Percentiles rank a stretch among this genome's conserved stretches.
phyloP scores from a whole-genome alignment of 2,888 invertebrate genomes.

The Candidula unifasciata region DNA sequence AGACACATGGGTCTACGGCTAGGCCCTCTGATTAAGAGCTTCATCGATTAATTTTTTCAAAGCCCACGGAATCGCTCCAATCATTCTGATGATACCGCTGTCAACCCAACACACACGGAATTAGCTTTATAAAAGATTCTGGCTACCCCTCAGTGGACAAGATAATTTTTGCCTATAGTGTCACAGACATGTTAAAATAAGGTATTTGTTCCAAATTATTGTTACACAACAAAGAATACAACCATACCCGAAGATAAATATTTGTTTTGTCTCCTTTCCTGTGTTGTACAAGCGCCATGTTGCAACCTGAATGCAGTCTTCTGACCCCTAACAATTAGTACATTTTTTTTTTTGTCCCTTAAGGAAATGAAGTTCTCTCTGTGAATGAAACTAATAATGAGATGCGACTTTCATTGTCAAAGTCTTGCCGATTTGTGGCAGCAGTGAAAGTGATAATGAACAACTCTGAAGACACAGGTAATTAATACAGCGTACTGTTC shows the following conservation, averaged over 20 bases:
- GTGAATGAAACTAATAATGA: background rate
- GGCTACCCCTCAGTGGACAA: background rate
- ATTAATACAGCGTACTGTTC: background rate
- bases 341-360: no score
- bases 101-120: constrained; percentile 24
- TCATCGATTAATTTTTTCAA: constrained; percentile 43
- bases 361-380: background rate
- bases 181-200: background rate
- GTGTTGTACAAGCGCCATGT: background rate
- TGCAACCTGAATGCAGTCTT: background rate
- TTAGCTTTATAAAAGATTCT: constrained; percentile 15
- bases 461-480: background rate
- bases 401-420: background rate
- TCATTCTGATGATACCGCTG: constrained; percentile 28
- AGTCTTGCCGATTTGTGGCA: background rate
- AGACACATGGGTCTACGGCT: constrained; percentile 37
- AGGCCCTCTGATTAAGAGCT: constrained; percentile 41
- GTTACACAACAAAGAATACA: background rate
- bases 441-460: constrained; percentile 3
- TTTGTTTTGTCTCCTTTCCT: constrained; percentile 4
- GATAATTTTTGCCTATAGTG: constrained; percentile 14
- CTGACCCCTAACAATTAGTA: background rate
- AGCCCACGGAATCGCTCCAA: constrained; percentile 36
- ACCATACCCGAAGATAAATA: constrained; percentile 11
- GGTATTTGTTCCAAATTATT: constrained; percentile 1